phyloP scores from a whole-genome alignment of 2,113 vertebrate species.

The Serinus canaria region DNA sequence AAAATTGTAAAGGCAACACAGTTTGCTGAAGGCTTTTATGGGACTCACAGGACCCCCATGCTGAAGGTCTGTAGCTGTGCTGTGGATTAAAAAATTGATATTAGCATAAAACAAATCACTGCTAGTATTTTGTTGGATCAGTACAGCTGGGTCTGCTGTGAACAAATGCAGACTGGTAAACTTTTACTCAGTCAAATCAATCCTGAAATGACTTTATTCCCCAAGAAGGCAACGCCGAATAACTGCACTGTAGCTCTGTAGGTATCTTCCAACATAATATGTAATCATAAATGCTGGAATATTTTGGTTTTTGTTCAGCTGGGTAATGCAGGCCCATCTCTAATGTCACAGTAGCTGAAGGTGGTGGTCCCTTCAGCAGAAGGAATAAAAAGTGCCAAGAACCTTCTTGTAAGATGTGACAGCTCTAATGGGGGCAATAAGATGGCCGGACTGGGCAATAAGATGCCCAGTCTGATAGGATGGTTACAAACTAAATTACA shows the following conservation, averaged over 20 bases:
- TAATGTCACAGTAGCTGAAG: not conserved
- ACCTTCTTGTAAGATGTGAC: not conserved
- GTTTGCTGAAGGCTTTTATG: not conserved
- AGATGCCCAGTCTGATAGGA: not conserved
- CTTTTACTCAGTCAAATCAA: not conserved
- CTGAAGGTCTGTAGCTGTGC: not conserved
- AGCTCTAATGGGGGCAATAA: not conserved
- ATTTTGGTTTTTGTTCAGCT: not conserved
- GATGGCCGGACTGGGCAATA: not conserved
- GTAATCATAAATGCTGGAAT: not conserved
- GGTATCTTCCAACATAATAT: not conserved
- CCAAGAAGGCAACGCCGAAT: not conserved
- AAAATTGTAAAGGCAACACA: not conserved
- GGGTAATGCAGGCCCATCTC: not conserved
- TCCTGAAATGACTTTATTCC: not conserved
- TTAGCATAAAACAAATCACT: not conserved
- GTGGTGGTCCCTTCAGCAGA: not conserved
- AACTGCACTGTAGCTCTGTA: not conserved
- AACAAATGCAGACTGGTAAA: not conserved
- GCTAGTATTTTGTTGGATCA: not conserved
- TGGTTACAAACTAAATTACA: not conserved
- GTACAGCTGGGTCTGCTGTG: not conserved
- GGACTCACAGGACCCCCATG: not conserved
- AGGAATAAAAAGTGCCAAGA: not conserved
- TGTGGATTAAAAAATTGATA: not conserved